Percentiles rank a stretch among this genome's conserved stretches.
Conservation (phyloP, 2,888 invertebrate genomes). For the Amphipyra berbera region DNA sequence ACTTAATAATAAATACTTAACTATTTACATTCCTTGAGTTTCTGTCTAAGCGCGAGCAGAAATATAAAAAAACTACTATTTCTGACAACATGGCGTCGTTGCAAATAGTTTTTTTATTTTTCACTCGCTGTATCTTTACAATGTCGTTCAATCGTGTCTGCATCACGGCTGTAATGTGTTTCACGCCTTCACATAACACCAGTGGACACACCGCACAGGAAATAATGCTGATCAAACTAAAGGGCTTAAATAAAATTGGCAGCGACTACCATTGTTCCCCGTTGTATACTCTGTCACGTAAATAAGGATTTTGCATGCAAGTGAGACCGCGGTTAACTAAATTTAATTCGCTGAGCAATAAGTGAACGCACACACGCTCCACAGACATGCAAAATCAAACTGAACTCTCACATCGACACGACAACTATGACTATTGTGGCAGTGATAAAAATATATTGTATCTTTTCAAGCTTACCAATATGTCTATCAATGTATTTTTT, state of each 20-base stretch:
- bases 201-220: conserved; percentile 55
- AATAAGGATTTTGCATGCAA: conserved; percentile 55
- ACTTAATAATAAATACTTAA: conserved; percentile 85
- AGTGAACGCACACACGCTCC: conserved; percentile 50
- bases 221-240: conserved; percentile 56
- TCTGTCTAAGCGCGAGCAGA: conserved; percentile 55
- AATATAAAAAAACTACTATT: conserved; percentile 51
- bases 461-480: conserved; percentile 71
- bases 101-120: conserved; percentile 30
- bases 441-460: conserved; percentile 86
- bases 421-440: conserved; percentile 80
- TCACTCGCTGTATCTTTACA: conserved; percentile 28
- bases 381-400: conserved; percentile 62
- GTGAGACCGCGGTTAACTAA: conserved; percentile 56
- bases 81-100: conserved; percentile 29
- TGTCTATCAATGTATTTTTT: conserved; percentile 66
- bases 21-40: conserved; percentile 79
- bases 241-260: conserved; percentile 53
- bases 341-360: conserved; percentile 67
- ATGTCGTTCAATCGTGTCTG: conserved; percentile 54
- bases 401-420: conserved; percentile 57
- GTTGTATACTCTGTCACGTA: conserved; percentile 53
- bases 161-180: conserved; percentile 82
- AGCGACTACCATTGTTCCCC: conserved; percentile 65
- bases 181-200: conserved; percentile 78